Percentiles rank a stretch among this genome's conserved stretches.
Conservation (phyloP, 1,140 invertebrate species). For the Rhopalosiphum maidis region DNA sequence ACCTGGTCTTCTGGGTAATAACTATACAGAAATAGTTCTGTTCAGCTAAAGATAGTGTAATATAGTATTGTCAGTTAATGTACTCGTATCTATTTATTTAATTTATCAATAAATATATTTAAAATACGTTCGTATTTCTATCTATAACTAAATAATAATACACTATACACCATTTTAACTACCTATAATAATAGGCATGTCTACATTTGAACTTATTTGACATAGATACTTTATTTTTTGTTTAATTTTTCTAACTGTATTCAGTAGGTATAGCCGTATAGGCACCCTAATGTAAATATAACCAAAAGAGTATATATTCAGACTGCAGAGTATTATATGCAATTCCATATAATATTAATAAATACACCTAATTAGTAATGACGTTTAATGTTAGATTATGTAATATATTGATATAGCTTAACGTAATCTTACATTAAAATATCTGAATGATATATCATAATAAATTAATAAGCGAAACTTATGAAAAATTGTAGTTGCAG, state of each 20-base stretch:
- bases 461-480: neutral
- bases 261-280: too few relatives aligned
- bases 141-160: neutral
- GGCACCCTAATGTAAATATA: neutral
- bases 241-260: neutral
- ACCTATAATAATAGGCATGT: neutral
- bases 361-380: neutral
- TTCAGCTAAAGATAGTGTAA: neutral
- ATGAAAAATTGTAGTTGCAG: neutral
- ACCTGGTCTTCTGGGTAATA: neutral
- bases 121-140: neutral
- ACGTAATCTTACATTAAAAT: neutral
- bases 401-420: neutral
- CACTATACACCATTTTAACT: neutral
- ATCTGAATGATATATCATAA: neutral
- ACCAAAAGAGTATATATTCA: too few relatives aligned
- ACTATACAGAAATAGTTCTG: neutral
- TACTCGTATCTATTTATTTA: neutral
- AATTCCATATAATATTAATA: neutral
- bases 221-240: neutral
- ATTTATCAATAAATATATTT: neutral
- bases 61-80: neutral
- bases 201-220: neutral
- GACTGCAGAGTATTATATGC: neutral
- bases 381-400: neutral